Percentiles rank a stretch among this genome's conserved stretches.
phyloP scores from a whole-genome alignment of 2,888 invertebrate genomes.

The Cyrtodaria siliqua region DNA sequence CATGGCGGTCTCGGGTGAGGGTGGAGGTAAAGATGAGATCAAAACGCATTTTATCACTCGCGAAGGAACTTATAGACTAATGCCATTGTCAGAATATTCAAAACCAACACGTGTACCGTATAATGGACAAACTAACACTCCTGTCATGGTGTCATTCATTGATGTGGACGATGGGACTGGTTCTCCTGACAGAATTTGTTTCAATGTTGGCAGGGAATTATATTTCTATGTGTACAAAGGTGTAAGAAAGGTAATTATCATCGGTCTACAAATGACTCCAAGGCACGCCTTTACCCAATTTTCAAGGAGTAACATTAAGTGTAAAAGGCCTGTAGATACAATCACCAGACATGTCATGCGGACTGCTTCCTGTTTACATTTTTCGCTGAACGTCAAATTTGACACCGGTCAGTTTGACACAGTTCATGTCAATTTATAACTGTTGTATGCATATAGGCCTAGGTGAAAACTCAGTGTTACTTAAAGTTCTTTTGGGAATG shows the following conservation, averaged over 20 bases:
- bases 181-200: constrained; percentile 92
- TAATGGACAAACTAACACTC: constrained; percentile 89
- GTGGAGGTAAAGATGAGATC: constrained; percentile 91
- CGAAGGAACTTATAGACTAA: constrained; percentile 98
- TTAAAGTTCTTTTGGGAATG: too few relatives aligned
- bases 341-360: too few relatives aligned
- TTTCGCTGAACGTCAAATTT: too few relatives aligned
- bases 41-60: constrained; percentile 99
- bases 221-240: constrained; percentile 99
- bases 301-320: too few relatives aligned
- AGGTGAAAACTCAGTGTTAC: too few relatives aligned
- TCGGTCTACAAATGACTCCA: too few relatives aligned
- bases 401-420: too few relatives aligned
- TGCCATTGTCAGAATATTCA: constrained; percentile 98
- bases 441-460: too few relatives aligned
- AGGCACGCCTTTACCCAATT: too few relatives aligned
- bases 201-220: constrained; percentile 98
- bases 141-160: constrained; percentile 91
- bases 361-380: too few relatives aligned
- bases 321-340: too few relatives aligned
- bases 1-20: constrained; percentile 85
- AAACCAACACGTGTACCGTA: constrained; percentile 97
- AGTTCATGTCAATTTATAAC: too few relatives aligned
- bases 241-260: constrained; percentile 93
- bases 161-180: constrained; percentile 80